Percentiles rank a stretch among this genome's conserved stretches.
These are phyloP conservation scores for Nettapus auritus DNA, from an alignment of 2,113 vertebrate genomes.

Conservation along the genomic window DNA sequence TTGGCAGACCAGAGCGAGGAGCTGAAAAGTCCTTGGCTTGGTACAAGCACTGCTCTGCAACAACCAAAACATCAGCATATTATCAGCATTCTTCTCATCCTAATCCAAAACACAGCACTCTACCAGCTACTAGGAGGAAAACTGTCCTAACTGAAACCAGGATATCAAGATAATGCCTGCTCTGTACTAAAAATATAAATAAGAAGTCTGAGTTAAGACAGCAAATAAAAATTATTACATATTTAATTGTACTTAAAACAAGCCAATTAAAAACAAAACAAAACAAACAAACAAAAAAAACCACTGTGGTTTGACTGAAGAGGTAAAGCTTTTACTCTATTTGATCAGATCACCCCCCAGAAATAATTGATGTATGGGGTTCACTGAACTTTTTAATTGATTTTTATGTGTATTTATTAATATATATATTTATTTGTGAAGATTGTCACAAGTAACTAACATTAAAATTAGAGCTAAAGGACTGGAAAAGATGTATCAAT, in stretches of 20 bases:
- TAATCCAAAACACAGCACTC: too few species aligned
- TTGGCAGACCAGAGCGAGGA: too few species aligned
- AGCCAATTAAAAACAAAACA: not conserved
- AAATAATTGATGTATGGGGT: rapidly evolving
- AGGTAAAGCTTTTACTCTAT: not conserved
- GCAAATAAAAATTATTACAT: not conserved
- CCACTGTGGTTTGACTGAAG: not conserved
- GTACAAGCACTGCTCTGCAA: too few species aligned
- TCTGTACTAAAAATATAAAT: not conserved
- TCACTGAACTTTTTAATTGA: not conserved
- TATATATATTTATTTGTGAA: not conserved
- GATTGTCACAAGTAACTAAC: not conserved
- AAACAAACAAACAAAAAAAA: not conserved
- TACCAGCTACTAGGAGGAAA: too few species aligned
- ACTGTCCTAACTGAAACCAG: too few species aligned
- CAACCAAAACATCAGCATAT: too few species aligned
- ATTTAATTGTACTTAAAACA: not conserved
- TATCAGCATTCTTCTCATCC: too few species aligned
- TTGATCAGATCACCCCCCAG: not conserved
- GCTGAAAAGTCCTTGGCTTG: too few species aligned
- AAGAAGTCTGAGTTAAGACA: not conserved
- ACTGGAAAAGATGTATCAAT: not conserved
- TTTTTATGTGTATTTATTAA: not conserved
- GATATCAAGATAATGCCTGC: not conserved
- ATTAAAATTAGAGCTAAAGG: not conserved